Base-by-base conservation (phyloP, 2,888 invertebrate genomes). In the Rapana venosa region DNA sequence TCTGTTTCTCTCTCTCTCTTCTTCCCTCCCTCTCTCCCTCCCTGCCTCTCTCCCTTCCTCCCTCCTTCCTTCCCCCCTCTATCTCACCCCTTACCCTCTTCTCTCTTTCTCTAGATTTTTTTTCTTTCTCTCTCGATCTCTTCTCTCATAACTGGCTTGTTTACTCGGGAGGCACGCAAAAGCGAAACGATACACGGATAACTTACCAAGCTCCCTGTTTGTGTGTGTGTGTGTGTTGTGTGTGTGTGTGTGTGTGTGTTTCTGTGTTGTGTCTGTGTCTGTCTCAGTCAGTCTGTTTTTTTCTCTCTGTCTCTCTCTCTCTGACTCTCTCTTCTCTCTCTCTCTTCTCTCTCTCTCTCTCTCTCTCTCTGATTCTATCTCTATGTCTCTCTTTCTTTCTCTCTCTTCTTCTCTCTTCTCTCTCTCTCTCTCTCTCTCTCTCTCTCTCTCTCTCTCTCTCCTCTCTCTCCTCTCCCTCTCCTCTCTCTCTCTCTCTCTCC, bases 161-260 rank as follows among this genome's bases (percentile, higher is more conserved):
- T 22, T 17, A n/a, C 74, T n/a, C 74, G 30, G 26, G n/a, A 74
- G 74, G n/a, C 74, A 74, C 74, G 74, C 74, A 74, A 74, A 74
- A 74, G 74, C 74, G 74, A 74, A 74, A 74, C n/a, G 74, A n/a
- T 74, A 74, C 74, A 74, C 74, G 26, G n/a, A 47, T 47, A 47
- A 47, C 8, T 47, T 47, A 47, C 47, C 47, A 2, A 47, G 47
- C 8, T 47, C 47, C 47, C 8, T 47, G 4, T 47, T 47, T 47
- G 8, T 47, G 2, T 47, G 4, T 47, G 4, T 47, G 47, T 47
- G 4, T 47, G 4, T 47, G 4, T 47, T 47, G 4, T 47, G 4
- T 47, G 47, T 47, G 4, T 47, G 4, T 47, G 4, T 47, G 47
- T 47, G 4, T 47, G 4, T 47, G 4, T 47, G 47, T 47, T 8